A percentile compares a stretch with the other conserved stretches of the same genome.
Conservation (phyloP, 2,113 vertebrate species). For the Columbina picui region DNA sequence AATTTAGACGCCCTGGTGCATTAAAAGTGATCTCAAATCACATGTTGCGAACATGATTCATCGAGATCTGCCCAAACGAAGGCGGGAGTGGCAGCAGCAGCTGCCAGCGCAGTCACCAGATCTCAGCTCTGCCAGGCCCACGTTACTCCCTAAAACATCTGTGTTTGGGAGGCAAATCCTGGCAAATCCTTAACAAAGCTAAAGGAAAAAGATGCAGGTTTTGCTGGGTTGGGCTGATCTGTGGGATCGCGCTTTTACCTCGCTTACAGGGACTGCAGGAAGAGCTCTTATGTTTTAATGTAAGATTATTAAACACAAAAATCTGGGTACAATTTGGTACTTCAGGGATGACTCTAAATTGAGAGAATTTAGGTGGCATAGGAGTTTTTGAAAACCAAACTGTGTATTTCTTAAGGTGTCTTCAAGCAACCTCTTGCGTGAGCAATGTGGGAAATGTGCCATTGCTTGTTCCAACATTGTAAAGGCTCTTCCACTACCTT, state of each 20-base stretch:
- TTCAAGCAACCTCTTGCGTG: neutral
- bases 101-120: conserved; percentile 56
- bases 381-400: neutral
- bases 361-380: neutral
- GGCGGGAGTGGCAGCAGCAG: conserved; percentile 31
- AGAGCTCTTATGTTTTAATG: neutral
- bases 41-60: conserved; percentile 11
- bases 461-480: neutral
- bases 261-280: fast-evolving
- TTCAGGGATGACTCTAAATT: neutral
- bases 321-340: neutral
- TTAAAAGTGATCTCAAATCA: neutral
- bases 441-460: neutral
- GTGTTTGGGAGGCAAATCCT: conserved; percentile 45
- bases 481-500: neutral
- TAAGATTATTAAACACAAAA: neutral
- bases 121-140: conserved; percentile 48
- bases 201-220: neutral
- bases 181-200: neutral
- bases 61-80: neutral
- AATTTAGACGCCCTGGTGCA: neutral
- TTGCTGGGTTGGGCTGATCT: neutral
- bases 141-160: conserved; percentile 48
- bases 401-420: neutral
- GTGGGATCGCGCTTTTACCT: neutral